Evolutionary conservation across 1,140 invertebrate genomes (phyloP).

Genomic region (Galendromus occidentalis): DNA sequence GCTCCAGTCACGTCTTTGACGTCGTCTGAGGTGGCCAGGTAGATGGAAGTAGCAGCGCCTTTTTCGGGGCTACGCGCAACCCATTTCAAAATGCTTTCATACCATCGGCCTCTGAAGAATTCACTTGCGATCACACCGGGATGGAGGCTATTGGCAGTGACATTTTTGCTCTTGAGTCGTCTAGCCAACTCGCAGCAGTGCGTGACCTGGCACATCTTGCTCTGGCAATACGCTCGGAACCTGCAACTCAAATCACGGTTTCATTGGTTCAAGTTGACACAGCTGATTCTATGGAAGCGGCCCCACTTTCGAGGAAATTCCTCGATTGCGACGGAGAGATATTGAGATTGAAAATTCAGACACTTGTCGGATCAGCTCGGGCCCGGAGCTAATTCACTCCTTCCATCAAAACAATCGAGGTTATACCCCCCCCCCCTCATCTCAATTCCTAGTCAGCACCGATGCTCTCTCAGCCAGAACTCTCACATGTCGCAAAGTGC

Average conservation of each 20-base stretch:
- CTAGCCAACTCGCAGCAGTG: background rate
- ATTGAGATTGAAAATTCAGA: too few species aligned
- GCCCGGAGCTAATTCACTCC: too few species aligned
- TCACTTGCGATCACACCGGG: background rate
- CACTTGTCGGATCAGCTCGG: too few species aligned
- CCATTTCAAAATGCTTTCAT: background rate
- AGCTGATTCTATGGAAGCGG: too few species aligned
- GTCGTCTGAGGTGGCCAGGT: background rate
- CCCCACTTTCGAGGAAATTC: too few species aligned
- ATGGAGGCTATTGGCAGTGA: background rate
- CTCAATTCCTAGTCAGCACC: too few species aligned
- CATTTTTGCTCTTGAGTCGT: background rate
- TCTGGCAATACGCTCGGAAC: background rate
- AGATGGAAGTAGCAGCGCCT: slow-evolving; percentile 4
- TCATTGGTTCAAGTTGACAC: too few species aligned
- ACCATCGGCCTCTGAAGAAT: background rate
- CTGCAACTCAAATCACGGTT: background rate
- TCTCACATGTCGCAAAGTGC: too few species aligned
- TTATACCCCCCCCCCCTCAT: too few species aligned
- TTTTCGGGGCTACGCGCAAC: background rate
- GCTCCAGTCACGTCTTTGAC: background rate
- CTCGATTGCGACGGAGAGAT: too few species aligned
- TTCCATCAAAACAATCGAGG: too few species aligned
- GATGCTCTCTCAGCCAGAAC: too few species aligned
- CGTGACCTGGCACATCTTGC: slow-evolving; percentile 6